Conservation (phyloP, 2,113 vertebrate genomes). For the Poicephalus meyeri region DNA sequence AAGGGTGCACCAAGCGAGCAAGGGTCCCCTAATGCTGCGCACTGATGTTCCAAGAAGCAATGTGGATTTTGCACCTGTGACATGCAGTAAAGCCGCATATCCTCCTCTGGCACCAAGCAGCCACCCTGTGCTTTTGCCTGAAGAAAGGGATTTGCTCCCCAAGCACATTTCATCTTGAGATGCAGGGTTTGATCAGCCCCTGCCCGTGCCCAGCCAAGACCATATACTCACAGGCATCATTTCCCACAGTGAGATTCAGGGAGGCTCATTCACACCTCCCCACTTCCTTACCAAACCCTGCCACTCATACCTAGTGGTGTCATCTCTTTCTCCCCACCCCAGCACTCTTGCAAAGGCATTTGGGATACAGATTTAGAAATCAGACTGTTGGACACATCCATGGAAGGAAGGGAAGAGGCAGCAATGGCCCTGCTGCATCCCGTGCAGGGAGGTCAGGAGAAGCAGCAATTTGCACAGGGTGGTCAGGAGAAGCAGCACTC, state of each 20-base stretch:
- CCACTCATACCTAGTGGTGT: not conserved
- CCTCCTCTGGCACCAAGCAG: not conserved
- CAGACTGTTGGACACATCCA: not conserved
- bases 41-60: not conserved
- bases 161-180: not conserved
- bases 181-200: not conserved
- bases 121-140: not conserved
- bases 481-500: not conserved
- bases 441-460: rapidly evolving
- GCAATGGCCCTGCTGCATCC: not conserved
- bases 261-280: not conserved
- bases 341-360: not conserved
- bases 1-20: not conserved
- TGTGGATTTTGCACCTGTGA: not conserved
- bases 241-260: rapidly evolving
- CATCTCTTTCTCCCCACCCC: not conserved
- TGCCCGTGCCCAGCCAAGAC: rapidly evolving
- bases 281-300: not conserved
- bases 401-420: not conserved
- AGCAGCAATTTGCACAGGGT: rapidly evolving
- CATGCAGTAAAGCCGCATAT: rapidly evolving
- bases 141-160: not conserved
- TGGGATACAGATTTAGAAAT: not conserved
- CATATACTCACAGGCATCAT: not conserved
- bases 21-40: rapidly evolving